Evolutionary conservation across 2,797 vertebrate species (phyloP), one percentile per base, ranked within the genome.

Genomic region (Sciurus carolinensis): DNA sequence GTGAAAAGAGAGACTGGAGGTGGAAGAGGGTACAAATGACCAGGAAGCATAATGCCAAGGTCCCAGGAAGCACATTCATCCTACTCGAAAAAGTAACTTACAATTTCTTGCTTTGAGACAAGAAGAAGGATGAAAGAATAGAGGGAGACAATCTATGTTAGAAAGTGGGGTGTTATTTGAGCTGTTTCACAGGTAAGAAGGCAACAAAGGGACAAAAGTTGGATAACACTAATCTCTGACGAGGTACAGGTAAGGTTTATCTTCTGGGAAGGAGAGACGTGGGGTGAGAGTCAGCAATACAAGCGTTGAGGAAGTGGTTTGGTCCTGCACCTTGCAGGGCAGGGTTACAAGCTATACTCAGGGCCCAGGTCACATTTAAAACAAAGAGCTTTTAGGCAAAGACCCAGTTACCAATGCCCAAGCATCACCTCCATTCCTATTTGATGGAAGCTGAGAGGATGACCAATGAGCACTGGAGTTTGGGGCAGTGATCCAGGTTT

Each of bases 341-440:
- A 64, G 62, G 22, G 47, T 2, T 66, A 39, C 7, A 77, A 59
- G 2, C 71, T 83, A 66, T 18, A 62, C 33, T 33, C 12, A 24
- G 50, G 26, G 42, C 44, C n/a, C 30, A 86, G 44, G 33, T 44
- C 9, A 69, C 47, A 86, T 89, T 90, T 83, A 75, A 95, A 97
- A 91, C 86, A 92, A 86, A 87, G 67, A 54, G 2, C 11, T 67
- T 54, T 67, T 76, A 66, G 66, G 72, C 39, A 84, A 76, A 62
- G 36, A 82, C 13, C 36, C 50, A 50, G 10, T 77, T 69, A 42
- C 47, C 44, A 79, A 75, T 8, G 52, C 59, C 64, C 33, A 54
- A 39, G 64, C n/a, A 66, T 8, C 39, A 28, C 62, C 18, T 89
- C 54, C 33, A 67, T n/a, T 59, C 39, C 44, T 69, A 24, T 12